phyloP scores from a whole-genome alignment of 2,888 invertebrate genomes.

The Lepidochitona cinerea region DNA sequence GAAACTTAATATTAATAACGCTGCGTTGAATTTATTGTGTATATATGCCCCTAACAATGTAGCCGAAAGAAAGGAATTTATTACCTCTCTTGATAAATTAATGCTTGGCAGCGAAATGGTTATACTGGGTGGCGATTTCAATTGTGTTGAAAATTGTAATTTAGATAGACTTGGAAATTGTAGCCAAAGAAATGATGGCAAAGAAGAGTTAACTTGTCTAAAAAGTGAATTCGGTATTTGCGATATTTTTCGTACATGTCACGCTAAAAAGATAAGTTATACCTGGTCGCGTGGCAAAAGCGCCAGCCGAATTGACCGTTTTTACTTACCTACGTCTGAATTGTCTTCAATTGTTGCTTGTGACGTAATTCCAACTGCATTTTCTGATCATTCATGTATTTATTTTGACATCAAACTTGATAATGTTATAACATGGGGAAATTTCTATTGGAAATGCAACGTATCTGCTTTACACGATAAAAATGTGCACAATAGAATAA shows the following conservation, averaged over 20 bases:
- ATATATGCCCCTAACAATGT: not conserved
- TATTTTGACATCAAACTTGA: too few species aligned
- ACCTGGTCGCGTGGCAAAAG: not conserved
- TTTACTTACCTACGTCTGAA: not conserved
- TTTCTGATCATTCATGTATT: not conserved
- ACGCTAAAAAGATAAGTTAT: not conserved
- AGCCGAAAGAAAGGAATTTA: not conserved
- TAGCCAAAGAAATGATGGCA: constrained; percentile 9
- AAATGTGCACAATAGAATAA: too few species aligned
- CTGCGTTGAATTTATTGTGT: not conserved
- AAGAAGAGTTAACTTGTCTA: constrained; percentile 12
- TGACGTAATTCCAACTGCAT: not conserved
- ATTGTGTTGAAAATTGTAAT: not conserved
- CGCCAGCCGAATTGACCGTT: not conserved
- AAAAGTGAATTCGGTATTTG: not conserved
- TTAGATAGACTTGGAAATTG: not conserved
- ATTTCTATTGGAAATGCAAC: too few species aligned
- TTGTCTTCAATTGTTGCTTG: not conserved
- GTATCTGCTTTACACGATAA: too few species aligned
- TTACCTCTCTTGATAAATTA: not conserved
- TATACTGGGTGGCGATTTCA: constrained; percentile 4
- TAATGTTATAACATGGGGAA: too few species aligned
- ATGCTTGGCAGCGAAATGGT: not conserved
- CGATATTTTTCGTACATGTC: not conserved
- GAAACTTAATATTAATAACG: not conserved